A percentile compares a stretch with the other conserved stretches of the same genome.
Evolutionary conservation across 2,797 vertebrate species (phyloP).

Genomic region (Brachyalestes nurse): DNA sequence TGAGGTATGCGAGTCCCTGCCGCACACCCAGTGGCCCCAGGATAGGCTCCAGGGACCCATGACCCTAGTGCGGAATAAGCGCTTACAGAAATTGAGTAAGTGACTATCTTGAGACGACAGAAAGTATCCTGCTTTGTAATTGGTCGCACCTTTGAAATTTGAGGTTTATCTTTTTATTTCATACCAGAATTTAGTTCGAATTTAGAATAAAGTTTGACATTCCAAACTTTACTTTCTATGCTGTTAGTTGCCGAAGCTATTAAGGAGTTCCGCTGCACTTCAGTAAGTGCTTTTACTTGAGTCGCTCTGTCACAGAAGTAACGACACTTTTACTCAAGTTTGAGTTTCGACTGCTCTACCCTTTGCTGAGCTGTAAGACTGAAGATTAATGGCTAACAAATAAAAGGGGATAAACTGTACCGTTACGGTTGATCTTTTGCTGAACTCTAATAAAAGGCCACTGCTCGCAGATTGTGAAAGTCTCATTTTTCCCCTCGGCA

Average conservation of each 20-base stretch:
- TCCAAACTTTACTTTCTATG: too few species aligned
- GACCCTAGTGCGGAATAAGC: too few species aligned
- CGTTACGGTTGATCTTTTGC: not conserved
- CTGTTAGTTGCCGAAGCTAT: not conserved
- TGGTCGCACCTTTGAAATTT: too few species aligned
- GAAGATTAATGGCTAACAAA: not conserved
- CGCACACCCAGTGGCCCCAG: too few species aligned
- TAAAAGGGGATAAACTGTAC: not conserved
- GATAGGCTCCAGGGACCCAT: too few species aligned
- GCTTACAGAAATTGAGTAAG: too few species aligned
- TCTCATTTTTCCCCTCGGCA: constrained; percentile 27
- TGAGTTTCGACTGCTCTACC: not conserved
- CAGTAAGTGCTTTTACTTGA: not conserved
- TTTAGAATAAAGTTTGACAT: too few species aligned
- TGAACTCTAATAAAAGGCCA: not conserved
- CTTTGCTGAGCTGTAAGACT: not conserved
- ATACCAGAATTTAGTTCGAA: too few species aligned
- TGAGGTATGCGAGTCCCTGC: too few species aligned
- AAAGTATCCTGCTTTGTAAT: too few species aligned
- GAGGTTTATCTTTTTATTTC: not conserved
- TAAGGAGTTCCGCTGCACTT: not conserved
- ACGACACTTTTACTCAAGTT: not conserved
- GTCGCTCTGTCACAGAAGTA: not conserved
- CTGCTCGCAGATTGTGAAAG: constrained; percentile 4
- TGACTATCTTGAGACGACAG: too few species aligned